A percentile compares a stretch with the other conserved stretches of the same genome.
Conservation (phyloP, 2,888 invertebrate genomes). For the Trachelus tabidus region DNA sequence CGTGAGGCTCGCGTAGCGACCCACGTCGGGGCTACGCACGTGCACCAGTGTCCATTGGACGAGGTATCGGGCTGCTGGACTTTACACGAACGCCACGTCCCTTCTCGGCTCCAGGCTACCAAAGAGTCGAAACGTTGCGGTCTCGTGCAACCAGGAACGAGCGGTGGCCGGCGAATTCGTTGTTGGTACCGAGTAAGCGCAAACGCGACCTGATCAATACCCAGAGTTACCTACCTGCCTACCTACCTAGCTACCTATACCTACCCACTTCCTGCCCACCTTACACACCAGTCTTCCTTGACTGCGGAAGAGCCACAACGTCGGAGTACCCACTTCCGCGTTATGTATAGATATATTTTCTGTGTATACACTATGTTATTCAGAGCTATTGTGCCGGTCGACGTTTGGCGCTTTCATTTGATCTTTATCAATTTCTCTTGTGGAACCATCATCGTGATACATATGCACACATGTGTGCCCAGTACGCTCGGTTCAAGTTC, state of each 20-base stretch:
- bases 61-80: not conserved
- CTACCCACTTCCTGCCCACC: not conserved
- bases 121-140: constrained; percentile 17
- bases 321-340: not conserved
- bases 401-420: no score
- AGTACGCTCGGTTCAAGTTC: constrained; percentile 37
- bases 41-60: not conserved
- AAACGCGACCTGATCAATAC: constrained; percentile 46
- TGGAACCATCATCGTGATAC: no score
- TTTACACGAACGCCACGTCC: not conserved
- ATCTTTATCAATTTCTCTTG: no score
- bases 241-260: constrained; percentile 18
- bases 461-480: not conserved
- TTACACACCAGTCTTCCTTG: not conserved
- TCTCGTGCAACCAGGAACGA: not conserved
- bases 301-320: not conserved
- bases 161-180: constrained; percentile 29
- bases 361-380: not conserved
- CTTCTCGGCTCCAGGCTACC: not conserved
- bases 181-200: constrained; percentile 38
- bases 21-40: not conserved
- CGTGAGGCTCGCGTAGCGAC: not conserved
- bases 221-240: constrained; percentile 36
- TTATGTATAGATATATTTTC: not conserved
- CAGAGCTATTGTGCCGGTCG: no score